These are phyloP conservation scores for Takifugu rubripes DNA, from an alignment of 2,797 vertebrate genomes.

Conservation along the genomic window DNA sequence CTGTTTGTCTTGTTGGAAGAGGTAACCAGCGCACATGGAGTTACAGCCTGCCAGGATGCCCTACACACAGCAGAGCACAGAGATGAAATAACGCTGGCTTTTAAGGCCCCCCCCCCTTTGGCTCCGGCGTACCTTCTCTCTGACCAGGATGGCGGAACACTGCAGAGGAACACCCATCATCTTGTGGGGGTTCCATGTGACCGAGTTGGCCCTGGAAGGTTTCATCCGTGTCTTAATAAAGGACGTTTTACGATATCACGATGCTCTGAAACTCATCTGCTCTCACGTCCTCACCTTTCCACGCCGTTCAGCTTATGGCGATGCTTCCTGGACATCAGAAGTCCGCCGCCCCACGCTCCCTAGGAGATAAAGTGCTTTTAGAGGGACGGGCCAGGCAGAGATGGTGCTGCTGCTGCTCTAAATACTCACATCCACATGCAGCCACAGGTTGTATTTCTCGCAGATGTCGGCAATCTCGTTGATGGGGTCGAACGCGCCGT, in stretches of 20 bases:
- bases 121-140: conserved; percentile 85
- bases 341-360: conserved; percentile 97
- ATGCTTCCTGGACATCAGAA: conserved; percentile 97
- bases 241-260: not conserved
- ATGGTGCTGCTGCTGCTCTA: not conserved
- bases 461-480: conserved; percentile 96
- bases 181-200: conserved; percentile 88
- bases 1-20: conserved; percentile 98
- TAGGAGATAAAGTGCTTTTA: conserved; percentile 46
- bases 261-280: not conserved
- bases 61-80: conserved; percentile 60
- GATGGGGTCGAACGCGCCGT: conserved; percentile 96
- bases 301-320: conserved; percentile 92
- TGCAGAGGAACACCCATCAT: conserved; percentile 98
- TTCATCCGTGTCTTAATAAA: not conserved
- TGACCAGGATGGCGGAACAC: conserved; percentile 95
- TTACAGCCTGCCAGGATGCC: conserved; percentile 94
- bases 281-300: conserved; percentile 80
- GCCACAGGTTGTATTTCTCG: conserved; percentile 96
- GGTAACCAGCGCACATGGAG: conserved; percentile 97
- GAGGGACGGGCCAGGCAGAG: not conserved
- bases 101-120: not conserved
- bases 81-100: not conserved
- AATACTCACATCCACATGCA: conserved; percentile 91
- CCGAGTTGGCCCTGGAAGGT: conserved; percentile 67